Evolutionary conservation across 1,140 invertebrate genomes (phyloP).

Genomic region (Brachionus paranguensis): DNA sequence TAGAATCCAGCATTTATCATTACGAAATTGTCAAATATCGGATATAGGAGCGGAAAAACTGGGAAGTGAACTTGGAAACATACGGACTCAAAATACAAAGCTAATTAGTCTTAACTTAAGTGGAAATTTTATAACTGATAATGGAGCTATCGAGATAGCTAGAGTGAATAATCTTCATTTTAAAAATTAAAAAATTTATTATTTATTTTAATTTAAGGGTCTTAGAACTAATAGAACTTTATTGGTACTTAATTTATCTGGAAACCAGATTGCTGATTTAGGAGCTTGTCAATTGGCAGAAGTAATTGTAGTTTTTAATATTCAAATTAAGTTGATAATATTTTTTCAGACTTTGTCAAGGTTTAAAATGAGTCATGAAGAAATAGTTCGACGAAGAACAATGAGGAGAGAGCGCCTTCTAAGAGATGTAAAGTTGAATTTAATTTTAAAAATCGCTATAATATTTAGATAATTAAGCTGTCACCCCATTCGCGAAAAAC

Average conservation of each 20-base stretch:
- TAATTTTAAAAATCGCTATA: background rate
- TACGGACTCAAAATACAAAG: slow-evolving; percentile 48
- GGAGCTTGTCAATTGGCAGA: slow-evolving; percentile 49
- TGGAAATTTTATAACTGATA: slow-evolving; percentile 51
- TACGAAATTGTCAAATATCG: slow-evolving; percentile 50
- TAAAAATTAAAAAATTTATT: background rate
- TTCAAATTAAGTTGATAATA: background rate
- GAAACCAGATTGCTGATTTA: slow-evolving; percentile 50
- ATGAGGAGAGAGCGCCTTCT: slow-evolving; percentile 24
- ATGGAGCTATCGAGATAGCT: slow-evolving; percentile 48
- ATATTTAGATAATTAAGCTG: background rate
- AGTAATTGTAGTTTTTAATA: slow-evolving; percentile 42
- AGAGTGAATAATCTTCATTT: background rate
- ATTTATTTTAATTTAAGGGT: slow-evolving; percentile 44
- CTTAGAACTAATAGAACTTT: slow-evolving; percentile 52
- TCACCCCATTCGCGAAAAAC: slow-evolving; percentile 10
- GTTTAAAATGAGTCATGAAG: slow-evolving; percentile 53
- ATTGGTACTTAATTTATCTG: slow-evolving; percentile 48
- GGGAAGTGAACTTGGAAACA: slow-evolving; percentile 47
- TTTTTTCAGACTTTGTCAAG: slow-evolving; percentile 43
- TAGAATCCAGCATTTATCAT: slow-evolving; percentile 45
- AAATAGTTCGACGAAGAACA: slow-evolving; percentile 50
- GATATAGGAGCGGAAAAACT: slow-evolving; percentile 48
- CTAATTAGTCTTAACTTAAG: slow-evolving; percentile 51
- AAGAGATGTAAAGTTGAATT: background rate